Evolutionary conservation across 2,888 invertebrate species (phyloP).

Genomic region (Acleris emargana): DNA sequence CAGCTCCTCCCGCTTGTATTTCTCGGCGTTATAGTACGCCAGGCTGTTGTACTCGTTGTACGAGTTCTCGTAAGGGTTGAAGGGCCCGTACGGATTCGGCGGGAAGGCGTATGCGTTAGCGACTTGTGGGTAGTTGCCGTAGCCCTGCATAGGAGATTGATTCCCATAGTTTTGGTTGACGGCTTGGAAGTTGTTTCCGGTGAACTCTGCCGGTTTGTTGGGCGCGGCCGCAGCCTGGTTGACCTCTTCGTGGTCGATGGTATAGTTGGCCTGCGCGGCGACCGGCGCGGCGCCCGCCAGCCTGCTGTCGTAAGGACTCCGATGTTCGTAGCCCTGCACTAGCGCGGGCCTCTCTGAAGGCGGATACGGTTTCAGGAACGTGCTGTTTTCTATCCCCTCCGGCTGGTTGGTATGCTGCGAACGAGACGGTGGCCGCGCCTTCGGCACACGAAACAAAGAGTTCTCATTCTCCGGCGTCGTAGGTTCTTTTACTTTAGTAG

Average conservation of each 20-base stretch:
- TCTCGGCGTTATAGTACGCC: slow-evolving; percentile 81
- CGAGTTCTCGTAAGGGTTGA: slow-evolving; percentile 79
- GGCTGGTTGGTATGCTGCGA: slow-evolving; percentile 78
- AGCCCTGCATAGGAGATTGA: slow-evolving; percentile 72
- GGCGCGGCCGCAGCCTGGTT: slow-evolving; percentile 56
- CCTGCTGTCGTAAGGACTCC: slow-evolving; percentile 73
- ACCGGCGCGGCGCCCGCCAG: slow-evolving; percentile 56
- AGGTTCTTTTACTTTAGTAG: slow-evolving; percentile 68
- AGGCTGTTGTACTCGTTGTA: slow-evolving; percentile 80
- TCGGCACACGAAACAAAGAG: slow-evolving; percentile 85
- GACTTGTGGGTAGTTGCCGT: slow-evolving; percentile 78
- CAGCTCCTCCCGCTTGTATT: slow-evolving; percentile 80
- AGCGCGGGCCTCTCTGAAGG: slow-evolving; percentile 77
- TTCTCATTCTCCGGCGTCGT: slow-evolving; percentile 71
- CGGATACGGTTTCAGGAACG: slow-evolving; percentile 86
- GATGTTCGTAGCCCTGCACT: slow-evolving; percentile 72
- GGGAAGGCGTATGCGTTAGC: slow-evolving; percentile 74
- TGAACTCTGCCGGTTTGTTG: slow-evolving; percentile 67
- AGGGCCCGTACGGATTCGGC: slow-evolving; percentile 77
- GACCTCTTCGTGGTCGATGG: slow-evolving; percentile 72
- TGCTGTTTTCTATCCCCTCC: slow-evolving; percentile 77
- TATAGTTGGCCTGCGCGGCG: slow-evolving; percentile 67
- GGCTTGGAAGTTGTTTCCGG: slow-evolving; percentile 71
- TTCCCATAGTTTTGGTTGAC: slow-evolving; percentile 72
- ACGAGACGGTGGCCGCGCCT: slow-evolving; percentile 86